Conservation (phyloP, 2,888 invertebrate species). For the Tetheella fluctuosa region DNA sequence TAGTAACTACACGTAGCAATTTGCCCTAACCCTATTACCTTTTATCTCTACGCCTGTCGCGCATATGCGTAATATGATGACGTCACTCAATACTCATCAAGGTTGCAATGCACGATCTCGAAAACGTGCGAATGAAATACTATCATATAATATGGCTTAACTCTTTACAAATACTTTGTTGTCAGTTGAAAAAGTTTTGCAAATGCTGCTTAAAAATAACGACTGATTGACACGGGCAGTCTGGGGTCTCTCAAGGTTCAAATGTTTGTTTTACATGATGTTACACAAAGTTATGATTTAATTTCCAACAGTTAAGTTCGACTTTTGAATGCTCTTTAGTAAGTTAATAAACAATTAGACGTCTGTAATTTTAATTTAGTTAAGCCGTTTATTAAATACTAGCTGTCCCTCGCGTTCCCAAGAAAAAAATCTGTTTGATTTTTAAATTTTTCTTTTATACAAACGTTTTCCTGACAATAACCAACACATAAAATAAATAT, state of each 20-base stretch:
- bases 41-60: not conserved
- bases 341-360: no score
- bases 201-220: conserved; percentile 1
- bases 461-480: no score
- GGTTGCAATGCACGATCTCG: not conserved
- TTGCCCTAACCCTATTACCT: not conserved
- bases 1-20: not conserved
- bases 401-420: no score
- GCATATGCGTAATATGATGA: not conserved
- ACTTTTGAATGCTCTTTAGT: no score
- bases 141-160: not conserved
- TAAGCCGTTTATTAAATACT: no score
- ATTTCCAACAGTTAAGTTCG: no score
- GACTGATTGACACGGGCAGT: not conserved
- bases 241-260: not conserved
- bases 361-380: no score
- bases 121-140: not conserved
- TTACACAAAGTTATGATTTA: no score
- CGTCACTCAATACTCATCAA: not conserved
- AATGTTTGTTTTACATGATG: not conserved
- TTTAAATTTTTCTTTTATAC: no score
- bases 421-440: no score
- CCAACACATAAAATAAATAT: no score
- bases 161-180: not conserved
- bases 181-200: not conserved